Percentiles rank a stretch among this genome's conserved stretches.
phyloP scores from a whole-genome alignment of 2,888 invertebrate species.

The Hirtodrosophila duncani region DNA sequence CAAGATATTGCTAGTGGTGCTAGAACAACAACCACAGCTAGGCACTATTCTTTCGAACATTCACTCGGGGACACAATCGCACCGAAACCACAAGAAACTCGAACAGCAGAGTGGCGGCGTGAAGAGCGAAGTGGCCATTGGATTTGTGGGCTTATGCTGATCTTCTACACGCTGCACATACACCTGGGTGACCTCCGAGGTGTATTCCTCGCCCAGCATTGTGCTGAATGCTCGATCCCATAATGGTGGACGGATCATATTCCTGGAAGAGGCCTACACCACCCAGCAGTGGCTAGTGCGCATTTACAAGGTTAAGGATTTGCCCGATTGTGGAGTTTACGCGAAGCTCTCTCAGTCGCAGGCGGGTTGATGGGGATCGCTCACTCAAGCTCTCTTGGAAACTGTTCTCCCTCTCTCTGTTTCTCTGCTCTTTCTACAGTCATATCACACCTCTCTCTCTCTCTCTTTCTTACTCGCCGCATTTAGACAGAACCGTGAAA shows the following conservation, averaged over 20 bases:
- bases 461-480: no score
- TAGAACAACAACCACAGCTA: no score
- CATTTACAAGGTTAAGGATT: slow-evolving; percentile 97
- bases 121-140: slow-evolving; percentile 85
- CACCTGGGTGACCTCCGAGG: slow-evolving; percentile 99
- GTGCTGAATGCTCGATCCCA: slow-evolving; percentile 89
- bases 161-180: slow-evolving; percentile 97
- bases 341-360: no score
- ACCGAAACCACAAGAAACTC: slow-evolving; percentile 76
- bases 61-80: no score
- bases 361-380: no score
- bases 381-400: no score
- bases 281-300: slow-evolving; percentile 99
- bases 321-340: slow-evolving; percentile 92
- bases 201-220: slow-evolving; percentile 98
- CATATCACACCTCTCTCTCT: no score
- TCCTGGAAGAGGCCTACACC: slow-evolving; percentile 99
- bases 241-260: slow-evolving; percentile 96
- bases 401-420: no score
- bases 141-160: slow-evolving; percentile 90
- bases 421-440: no score
- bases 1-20: no score
- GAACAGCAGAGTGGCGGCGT: slow-evolving; percentile 76
- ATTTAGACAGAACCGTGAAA: no score
- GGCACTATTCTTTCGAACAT: no score